A percentile compares a stretch with the other conserved stretches of the same genome.
These are phyloP conservation scores for Agrypnus murinus DNA, from an alignment of 2,888 invertebrate species.

Conservation along the genomic window DNA sequence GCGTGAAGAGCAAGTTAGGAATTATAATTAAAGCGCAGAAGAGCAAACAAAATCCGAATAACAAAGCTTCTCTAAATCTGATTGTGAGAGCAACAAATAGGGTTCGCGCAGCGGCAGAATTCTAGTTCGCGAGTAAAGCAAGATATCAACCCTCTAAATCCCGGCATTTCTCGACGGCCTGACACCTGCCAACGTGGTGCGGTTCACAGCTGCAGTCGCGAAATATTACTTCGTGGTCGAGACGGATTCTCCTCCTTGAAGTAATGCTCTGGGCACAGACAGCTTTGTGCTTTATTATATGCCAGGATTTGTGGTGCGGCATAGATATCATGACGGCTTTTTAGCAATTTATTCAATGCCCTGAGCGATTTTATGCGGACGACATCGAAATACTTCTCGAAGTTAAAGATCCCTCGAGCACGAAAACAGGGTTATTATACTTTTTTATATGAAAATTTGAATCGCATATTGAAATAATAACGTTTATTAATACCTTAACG, in stretches of 20 bases:
- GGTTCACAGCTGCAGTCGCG: conserved; percentile 32
- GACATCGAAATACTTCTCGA: too few species aligned
- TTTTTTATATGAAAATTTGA: too few species aligned
- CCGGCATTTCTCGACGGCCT: conserved; percentile 8
- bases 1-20: conserved; percentile 20
- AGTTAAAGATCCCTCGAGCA: too few species aligned
- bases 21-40: conserved; percentile 31
- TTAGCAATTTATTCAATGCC: conserved; percentile 11
- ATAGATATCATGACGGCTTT: conserved; percentile 4
- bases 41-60: conserved; percentile 33
- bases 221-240: conserved; percentile 29
- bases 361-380: background rate
- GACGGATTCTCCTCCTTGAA: conserved; percentile 19
- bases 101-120: conserved; percentile 7
- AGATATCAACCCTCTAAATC: conserved; percentile 29
- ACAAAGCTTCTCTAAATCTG: conserved; percentile 32
- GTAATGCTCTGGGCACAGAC: conserved; percentile 30
- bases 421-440: too few species aligned
- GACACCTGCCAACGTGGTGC: conserved; percentile 32
- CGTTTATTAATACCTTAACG: too few species aligned
- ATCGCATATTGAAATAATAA: too few species aligned
- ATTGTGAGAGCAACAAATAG: conserved; percentile 31
- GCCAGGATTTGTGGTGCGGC: conserved; percentile 2
- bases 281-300: conserved; percentile 27
- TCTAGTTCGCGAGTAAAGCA: conserved; percentile 26